Evolutionary conservation across 2,797 vertebrate species (phyloP).

Genomic region (Fistularia tabacaria): DNA sequence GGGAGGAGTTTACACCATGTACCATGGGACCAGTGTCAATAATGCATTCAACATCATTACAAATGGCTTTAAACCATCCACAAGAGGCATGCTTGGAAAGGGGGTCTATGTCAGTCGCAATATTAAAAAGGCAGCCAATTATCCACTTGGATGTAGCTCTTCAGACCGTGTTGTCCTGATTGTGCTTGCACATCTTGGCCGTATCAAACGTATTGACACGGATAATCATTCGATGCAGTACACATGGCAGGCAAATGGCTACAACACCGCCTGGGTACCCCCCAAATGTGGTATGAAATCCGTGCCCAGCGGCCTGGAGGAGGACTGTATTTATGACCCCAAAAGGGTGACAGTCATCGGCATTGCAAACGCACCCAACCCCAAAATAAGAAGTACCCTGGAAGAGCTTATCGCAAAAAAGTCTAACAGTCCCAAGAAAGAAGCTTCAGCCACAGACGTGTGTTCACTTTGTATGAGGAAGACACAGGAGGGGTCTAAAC

Average conservation of each 20-base stretch:
- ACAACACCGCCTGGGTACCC: slow-evolving; percentile 75
- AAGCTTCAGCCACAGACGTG: not conserved
- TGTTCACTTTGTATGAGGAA: slow-evolving; percentile 63
- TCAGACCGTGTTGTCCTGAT: slow-evolving; percentile 57
- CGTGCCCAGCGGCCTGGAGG: slow-evolving; percentile 67
- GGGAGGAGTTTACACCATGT: slow-evolving; percentile 64
- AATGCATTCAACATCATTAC: slow-evolving; percentile 55
- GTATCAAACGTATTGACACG: slow-evolving; percentile 66
- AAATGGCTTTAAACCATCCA: slow-evolving; percentile 61
- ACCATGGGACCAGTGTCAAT: slow-evolving; percentile 65
- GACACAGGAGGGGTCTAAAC: slow-evolving; percentile 22
- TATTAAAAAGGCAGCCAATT: slow-evolving; percentile 65
- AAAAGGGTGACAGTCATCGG: slow-evolving; percentile 47
- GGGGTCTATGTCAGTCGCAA: slow-evolving; percentile 74
- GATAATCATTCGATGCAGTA: slow-evolving; percentile 70
- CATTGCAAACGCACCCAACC: slow-evolving; percentile 48
- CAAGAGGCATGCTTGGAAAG: slow-evolving; percentile 68
- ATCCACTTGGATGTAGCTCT: slow-evolving; percentile 33
- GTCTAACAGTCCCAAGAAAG: not conserved
- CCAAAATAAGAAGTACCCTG: slow-evolving; percentile 35
- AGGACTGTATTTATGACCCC: slow-evolving; percentile 74
- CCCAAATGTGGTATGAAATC: slow-evolving; percentile 70
- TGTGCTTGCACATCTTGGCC: slow-evolving; percentile 55
- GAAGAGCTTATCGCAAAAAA: slow-evolving; percentile 41
- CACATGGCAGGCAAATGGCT: slow-evolving; percentile 62